phyloP scores from a whole-genome alignment of 2,797 vertebrate species.

The Petrocephalus schoutedeni region DNA sequence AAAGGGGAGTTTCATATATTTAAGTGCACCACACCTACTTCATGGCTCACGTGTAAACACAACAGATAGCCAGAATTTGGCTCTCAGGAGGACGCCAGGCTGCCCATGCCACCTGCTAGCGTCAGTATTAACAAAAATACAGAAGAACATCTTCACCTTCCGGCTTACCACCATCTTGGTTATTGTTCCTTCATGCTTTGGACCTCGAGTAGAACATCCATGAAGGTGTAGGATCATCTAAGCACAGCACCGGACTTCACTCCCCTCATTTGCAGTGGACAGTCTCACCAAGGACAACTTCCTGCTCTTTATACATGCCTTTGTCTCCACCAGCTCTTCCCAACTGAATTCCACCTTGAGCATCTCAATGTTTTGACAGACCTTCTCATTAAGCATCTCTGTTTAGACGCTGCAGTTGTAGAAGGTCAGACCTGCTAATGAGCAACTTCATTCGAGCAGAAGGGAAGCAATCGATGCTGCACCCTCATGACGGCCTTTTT shows the following conservation, averaged over 20 bases:
- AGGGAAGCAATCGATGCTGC: background rate
- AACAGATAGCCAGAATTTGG: background rate
- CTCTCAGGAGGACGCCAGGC: background rate
- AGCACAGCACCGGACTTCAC: background rate
- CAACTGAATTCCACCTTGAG: background rate
- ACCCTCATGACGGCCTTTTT: background rate
- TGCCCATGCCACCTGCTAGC: background rate
- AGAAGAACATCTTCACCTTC: background rate
- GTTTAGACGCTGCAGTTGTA: background rate
- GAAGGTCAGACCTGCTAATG: constrained; percentile 1
- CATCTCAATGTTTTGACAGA: background rate
- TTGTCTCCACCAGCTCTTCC: background rate
- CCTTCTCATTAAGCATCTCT: constrained; percentile 17
- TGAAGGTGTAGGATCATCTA: background rate
- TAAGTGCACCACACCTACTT: background rate
- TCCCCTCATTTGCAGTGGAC: background rate
- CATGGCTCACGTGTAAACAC: background rate
- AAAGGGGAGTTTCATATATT: background rate
- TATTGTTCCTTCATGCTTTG: background rate
- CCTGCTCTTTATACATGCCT: background rate
- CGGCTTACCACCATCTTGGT: background rate
- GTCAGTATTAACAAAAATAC: background rate
- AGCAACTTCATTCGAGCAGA: background rate
- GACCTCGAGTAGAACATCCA: background rate
- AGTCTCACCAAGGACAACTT: background rate